Evolutionary conservation across 2,888 invertebrate genomes (phyloP), one percentile per base, ranked within the genome.

Genomic region (Oligia latruncula): DNA sequence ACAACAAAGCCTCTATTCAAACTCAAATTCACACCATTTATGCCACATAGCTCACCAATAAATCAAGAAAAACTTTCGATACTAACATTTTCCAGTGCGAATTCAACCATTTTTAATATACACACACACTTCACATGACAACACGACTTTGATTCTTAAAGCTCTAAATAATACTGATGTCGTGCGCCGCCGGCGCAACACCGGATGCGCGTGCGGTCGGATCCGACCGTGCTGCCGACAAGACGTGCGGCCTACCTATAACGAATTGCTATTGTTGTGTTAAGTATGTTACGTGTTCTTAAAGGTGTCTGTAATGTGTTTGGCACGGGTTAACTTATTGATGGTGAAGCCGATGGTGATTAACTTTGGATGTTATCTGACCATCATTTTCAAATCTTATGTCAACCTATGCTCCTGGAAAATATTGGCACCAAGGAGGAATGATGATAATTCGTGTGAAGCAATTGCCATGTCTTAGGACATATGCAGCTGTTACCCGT

Each of bases 1-100:
- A 80, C 4, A 85, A 80, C 67, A 77, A 77, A 80, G 15, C 23
- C 29, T 65, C 55, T 64, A 60, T 4, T 62, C 2, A 58, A 52
- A 68, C 40, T n/a, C 17, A 49, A 76, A 71, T 49, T 23, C 67
- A 40, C 71, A 70, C 55, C 15, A 71, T 20, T 11, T 80, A 76
- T 20, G 9, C 20, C 3, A 66, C 3, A 71, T 43, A 66, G 60
- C 29, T 43, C 23, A 49, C 35, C n/a, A 81, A 49, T 55, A 40
- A 11, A 8, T 77, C 9, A 72, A 71, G 23, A 66, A 68, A 71
- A 62, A 74, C 72, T 40, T 52, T 49, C 15, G n/a, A 89, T 93
- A 94, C 95, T 82, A 90, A 95, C 95, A 91, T 94, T 95, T 90
- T 95, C 95, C 80, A 95, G 90, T 35, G 94, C 95, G 75, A 95